phyloP scores from a whole-genome alignment of 1,140 invertebrate species.

The Cotesia glomerata region DNA sequence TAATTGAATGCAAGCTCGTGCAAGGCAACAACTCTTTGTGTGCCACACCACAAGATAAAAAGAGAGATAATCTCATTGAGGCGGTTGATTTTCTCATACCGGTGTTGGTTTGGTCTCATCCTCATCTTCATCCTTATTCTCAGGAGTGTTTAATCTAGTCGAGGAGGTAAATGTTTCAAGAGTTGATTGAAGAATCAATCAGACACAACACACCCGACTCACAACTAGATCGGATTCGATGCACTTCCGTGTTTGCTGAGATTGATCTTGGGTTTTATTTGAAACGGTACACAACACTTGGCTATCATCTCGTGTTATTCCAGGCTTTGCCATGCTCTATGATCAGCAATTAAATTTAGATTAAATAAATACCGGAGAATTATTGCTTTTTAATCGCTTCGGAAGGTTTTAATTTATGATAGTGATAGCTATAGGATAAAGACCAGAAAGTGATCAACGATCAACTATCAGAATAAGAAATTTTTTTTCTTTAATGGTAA shows the following conservation, averaged over 20 bases:
- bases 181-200: conserved; percentile 19
- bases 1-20: conserved; percentile 50
- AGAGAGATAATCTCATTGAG: conserved; percentile 15
- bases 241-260: conserved; percentile 30
- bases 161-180: conserved; percentile 17
- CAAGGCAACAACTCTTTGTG: conserved; percentile 17
- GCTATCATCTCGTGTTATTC: background rate
- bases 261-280: conserved; percentile 34
- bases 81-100: conserved; percentile 22
- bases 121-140: no score
- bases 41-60: conserved; percentile 5
- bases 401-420: no score
- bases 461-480: no score
- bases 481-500: no score
- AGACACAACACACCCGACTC: background rate
- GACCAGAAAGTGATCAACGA: no score
- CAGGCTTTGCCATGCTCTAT: no score
- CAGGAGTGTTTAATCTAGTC: conserved; percentile 1
- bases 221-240: conserved; percentile 1
- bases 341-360: conserved; percentile 42
- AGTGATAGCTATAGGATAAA: no score
- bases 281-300: conserved; percentile 14
- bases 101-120: no score
- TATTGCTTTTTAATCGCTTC: conserved; percentile 19
- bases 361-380: conserved; percentile 23